phyloP scores from a whole-genome alignment of 2,888 invertebrate genomes.

The Cremastobaeus sp. region DNA sequence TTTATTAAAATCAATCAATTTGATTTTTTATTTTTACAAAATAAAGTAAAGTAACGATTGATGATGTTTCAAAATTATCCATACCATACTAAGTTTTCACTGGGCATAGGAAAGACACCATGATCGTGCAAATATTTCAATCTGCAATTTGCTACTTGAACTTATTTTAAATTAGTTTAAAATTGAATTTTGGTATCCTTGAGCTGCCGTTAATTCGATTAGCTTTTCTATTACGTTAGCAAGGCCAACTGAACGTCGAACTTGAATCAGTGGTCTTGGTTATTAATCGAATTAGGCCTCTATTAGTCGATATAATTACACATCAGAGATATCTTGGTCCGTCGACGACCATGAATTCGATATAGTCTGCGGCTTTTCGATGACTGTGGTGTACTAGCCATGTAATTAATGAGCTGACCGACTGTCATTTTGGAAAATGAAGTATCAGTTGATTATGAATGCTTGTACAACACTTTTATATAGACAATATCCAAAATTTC shows the following conservation, averaged over 20 bases:
- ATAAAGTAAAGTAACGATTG: too few species aligned
- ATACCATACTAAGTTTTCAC: too few species aligned
- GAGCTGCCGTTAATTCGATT: conserved; percentile 39
- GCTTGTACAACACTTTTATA: conserved; percentile 22
- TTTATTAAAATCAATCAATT: too few species aligned
- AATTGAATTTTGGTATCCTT: conserved; percentile 36
- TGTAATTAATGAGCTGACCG: conserved; percentile 65
- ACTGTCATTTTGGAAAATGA: conserved; percentile 21
- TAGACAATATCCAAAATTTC: too few species aligned
- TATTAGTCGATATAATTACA: conserved; percentile 71
- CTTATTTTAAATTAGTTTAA: conserved; percentile 27
- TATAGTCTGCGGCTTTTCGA: conserved; percentile 67
- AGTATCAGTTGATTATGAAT: conserved; percentile 19
- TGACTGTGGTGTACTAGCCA: conserved; percentile 64
- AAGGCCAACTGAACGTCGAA: conserved; percentile 49
- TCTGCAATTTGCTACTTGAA: conserved; percentile 11
- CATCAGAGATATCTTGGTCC: conserved; percentile 66
- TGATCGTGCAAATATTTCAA: too few species aligned
- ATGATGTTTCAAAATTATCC: too few species aligned
- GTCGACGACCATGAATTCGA: conserved; percentile 56
- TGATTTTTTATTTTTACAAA: too few species aligned
- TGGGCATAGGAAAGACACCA: too few species aligned
- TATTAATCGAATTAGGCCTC: conserved; percentile 72
- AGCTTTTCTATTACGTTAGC: conserved; percentile 40
- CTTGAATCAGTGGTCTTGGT: conserved; percentile 63